Evolutionary conservation across 2,888 invertebrate species (phyloP).

Genomic region (Lepidocyrtinus sp.): DNA sequence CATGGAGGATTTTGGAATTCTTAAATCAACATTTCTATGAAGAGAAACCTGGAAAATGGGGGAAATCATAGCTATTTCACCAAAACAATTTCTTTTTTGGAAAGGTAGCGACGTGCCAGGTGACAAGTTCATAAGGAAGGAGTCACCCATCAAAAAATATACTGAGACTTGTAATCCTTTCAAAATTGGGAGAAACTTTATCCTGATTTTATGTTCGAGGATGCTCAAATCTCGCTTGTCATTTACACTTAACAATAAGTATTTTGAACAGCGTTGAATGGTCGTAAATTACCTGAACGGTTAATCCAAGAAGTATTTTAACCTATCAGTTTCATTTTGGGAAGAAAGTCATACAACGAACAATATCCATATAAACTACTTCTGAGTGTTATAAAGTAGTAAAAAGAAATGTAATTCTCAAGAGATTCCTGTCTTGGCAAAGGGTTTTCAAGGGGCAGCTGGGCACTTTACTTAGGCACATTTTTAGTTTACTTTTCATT

Average conservation of each 20-base stretch:
- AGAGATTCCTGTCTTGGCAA: too few species aligned
- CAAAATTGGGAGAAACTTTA: too few species aligned
- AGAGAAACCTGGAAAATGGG: not conserved
- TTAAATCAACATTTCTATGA: conserved; percentile 8
- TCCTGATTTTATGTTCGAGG: conserved; percentile 5
- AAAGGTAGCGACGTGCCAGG: too few species aligned
- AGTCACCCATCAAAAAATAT: too few species aligned
- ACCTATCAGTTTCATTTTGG: not conserved
- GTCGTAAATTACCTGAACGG: not conserved
- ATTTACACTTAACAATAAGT: conserved; percentile 37
- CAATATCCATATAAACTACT: too few species aligned
- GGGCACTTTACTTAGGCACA: not conserved
- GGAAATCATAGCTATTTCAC: not conserved
- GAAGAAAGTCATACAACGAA: conserved; percentile 7
- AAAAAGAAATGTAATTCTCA: not conserved
- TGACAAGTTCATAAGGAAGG: too few species aligned
- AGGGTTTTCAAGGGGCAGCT: too few species aligned
- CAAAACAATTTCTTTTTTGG: not conserved
- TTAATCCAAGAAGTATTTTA: not conserved
- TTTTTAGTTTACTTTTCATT: too few species aligned
- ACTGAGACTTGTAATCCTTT: too few species aligned
- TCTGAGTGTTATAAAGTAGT: not conserved
- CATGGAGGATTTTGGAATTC: too few species aligned
- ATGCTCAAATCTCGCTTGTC: conserved; percentile 50
- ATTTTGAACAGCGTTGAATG: too few species aligned